Conservation (phyloP, 2,797 vertebrate genomes). For the Hydrolagus colliei region DNA sequence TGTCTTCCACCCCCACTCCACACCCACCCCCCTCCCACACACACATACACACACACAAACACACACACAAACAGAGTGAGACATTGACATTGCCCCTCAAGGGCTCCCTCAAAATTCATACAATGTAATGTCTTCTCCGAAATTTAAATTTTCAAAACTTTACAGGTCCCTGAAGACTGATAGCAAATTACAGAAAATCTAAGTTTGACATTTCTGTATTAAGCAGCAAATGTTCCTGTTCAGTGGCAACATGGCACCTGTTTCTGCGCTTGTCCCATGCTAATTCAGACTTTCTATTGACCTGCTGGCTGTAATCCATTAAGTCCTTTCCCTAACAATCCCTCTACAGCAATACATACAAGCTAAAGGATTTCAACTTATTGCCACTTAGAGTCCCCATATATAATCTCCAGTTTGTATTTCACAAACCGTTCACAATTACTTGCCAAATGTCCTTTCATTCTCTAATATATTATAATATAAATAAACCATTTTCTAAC, state of each 20-base stretch:
- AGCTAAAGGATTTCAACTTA: constrained; percentile 32
- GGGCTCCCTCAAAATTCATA: too few relatives aligned
- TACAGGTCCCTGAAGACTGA: too few relatives aligned
- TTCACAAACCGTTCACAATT: constrained; percentile 47
- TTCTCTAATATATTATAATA: constrained; percentile 53
- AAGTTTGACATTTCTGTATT: too few relatives aligned
- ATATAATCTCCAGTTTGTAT: constrained; percentile 49
- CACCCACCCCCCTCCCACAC: too few relatives aligned
- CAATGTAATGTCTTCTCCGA: too few relatives aligned
- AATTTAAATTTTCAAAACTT: too few relatives aligned
- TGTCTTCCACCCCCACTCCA: too few relatives aligned
- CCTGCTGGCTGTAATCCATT: constrained; percentile 14
- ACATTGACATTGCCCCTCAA: too few relatives aligned
- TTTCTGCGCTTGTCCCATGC: constrained; percentile 12
- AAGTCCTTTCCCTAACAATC: constrained; percentile 13
- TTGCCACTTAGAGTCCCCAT: constrained; percentile 39
- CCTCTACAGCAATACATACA: constrained; percentile 11
- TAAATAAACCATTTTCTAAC: constrained; percentile 60
- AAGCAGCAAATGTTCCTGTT: too few relatives aligned
- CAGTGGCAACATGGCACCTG: not conserved
- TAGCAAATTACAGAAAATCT: too few relatives aligned
- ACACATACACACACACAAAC: too few relatives aligned
- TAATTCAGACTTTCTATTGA: not conserved
- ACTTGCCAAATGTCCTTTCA: constrained; percentile 60
- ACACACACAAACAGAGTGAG: too few relatives aligned